These are phyloP conservation scores for Notoglanidium macrostoma DNA, from an alignment of 2,797 vertebrate genomes.

Conservation along the genomic window DNA sequence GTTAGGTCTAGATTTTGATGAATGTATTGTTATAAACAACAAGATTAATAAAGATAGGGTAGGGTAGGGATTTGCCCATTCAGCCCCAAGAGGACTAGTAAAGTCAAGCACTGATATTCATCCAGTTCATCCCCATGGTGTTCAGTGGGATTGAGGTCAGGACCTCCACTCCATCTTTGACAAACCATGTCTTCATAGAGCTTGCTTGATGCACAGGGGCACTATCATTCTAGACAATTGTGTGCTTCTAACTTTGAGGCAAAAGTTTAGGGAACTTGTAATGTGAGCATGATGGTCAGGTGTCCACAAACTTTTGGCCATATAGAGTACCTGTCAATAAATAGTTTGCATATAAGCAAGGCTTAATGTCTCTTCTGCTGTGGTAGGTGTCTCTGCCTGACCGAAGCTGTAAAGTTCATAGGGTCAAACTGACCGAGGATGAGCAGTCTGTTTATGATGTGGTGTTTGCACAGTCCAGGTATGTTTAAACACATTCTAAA, in stretches of 20 bases:
- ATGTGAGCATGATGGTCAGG: background rate
- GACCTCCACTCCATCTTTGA: background rate
- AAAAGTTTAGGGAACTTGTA: background rate
- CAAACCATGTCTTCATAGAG: background rate
- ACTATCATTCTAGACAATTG: background rate
- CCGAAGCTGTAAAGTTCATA: constrained; percentile 78
- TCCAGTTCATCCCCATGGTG: background rate
- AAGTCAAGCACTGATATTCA: background rate
- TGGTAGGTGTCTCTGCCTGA: constrained; percentile 84
- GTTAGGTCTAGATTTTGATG: background rate
- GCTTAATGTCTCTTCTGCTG: constrained; percentile 59
- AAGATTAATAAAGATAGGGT: background rate
- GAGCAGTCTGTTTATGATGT: constrained; percentile 89
- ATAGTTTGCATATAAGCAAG: background rate
- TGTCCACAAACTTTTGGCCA: background rate
- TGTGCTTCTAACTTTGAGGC: background rate
- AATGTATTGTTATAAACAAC: background rate
- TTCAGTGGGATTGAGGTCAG: background rate
- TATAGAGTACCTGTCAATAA: too few relatives aligned
- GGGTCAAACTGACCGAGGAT: constrained; percentile 82
- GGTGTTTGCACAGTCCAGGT: constrained; percentile 90
- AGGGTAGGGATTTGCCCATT: background rate
- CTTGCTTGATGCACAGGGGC: background rate
- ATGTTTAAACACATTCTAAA: background rate
- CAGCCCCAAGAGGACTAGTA: background rate